Base-by-base conservation (phyloP, 2,797 vertebrate species). In the Hipposideros larvatus region DNA sequence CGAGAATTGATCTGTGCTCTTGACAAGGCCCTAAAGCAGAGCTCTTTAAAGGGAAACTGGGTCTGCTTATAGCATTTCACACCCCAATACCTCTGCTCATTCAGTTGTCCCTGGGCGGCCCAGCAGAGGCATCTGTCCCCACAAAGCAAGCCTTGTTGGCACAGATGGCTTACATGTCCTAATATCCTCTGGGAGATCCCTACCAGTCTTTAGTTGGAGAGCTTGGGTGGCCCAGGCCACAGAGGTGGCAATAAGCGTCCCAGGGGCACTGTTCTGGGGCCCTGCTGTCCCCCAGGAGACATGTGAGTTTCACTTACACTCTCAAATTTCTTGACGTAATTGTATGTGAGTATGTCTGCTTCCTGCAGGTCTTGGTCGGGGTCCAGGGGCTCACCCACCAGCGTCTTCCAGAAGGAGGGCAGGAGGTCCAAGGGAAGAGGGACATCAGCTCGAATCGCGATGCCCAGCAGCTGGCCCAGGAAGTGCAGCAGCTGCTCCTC, bases 401-500 rank as follows among this genome's bases (percentile, higher is more conserved):
- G 98, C 4, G 99, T 99, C 98, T 99, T 99, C 99, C 99, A 99
- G 98, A 99, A 99, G 70, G 99, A 99, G 68, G 99, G 98, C 91
- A 99, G 98, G 11, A 99, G 99, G 97, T 99, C 99, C 95, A 99
- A 98, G 7, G 99, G 99, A 83, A 99, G 99, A 4, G 99, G 99
- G 57, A 99, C 99, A 0, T 99, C 99, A 0, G 99, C 99, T 0
- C 99, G 99, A 78, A 99, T 99, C 28, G 99, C 99, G 0, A 99
- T 99, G 18, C 99, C 99, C 90, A 99, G 98, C 28, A 99, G 98
- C 97, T 99, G 99, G 80, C 99, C 99, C 0, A 99, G 99, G 98
- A 99, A 99, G 96, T 99, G 99, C 95, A 99, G 98, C 55, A 99
- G 97, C 98, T 99, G 99, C 97, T 99, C 99, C 97, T 99, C 99